Percentiles rank a stretch among this genome's conserved stretches.
Conservation (phyloP, 2,888 invertebrate species). For the Lumbricus terrestris region DNA sequence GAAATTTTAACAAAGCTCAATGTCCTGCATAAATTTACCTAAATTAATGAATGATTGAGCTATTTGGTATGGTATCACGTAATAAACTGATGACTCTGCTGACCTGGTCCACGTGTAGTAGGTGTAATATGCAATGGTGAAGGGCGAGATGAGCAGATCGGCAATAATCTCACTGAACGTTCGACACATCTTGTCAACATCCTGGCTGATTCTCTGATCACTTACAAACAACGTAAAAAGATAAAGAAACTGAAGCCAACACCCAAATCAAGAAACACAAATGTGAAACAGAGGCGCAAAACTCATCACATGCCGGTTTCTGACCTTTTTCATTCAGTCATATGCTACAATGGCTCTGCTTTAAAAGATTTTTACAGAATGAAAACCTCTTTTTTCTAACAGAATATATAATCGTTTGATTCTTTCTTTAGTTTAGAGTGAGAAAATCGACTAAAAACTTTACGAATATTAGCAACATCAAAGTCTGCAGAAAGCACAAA, state of each 20-base stretch:
- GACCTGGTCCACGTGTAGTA: conserved; percentile 62
- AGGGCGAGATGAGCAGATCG: conserved; percentile 60
- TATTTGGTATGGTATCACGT: neutral
- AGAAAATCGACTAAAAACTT: too few species aligned
- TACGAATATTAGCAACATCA: too few species aligned
- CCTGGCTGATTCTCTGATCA: conserved; percentile 65
- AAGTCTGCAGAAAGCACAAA: too few species aligned
- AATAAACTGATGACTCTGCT: neutral
- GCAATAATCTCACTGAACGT: conserved; percentile 60
- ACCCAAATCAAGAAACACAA: neutral
- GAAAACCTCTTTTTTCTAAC: too few species aligned
- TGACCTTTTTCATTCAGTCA: too few species aligned
- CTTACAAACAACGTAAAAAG: neutral
- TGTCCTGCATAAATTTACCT: neutral
- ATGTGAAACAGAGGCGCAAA: too few species aligned
- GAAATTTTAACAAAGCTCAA: neutral
- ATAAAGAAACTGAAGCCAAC: neutral
- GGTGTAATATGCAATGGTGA: conserved; percentile 64
- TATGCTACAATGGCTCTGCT: too few species aligned
- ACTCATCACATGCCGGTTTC: too few species aligned
- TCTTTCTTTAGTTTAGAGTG: too few species aligned
- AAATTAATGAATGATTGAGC: neutral
- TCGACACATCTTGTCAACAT: conserved; percentile 62
- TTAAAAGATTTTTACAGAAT: too few species aligned
- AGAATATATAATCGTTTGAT: too few species aligned